These are phyloP conservation scores for Oreonectes daqikongensis DNA, from an alignment of 2,797 vertebrate species.

Conservation along the genomic window DNA sequence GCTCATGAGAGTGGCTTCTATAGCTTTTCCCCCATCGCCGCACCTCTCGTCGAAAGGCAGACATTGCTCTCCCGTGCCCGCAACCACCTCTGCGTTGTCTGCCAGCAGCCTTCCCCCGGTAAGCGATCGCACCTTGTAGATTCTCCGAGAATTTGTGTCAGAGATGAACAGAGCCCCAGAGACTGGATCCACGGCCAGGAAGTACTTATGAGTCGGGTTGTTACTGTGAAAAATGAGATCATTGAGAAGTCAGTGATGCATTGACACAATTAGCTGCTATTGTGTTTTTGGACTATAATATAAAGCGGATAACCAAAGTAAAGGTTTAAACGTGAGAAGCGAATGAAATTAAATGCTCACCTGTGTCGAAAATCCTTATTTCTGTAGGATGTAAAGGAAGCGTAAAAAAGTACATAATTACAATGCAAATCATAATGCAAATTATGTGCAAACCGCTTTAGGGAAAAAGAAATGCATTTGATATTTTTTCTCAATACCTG, in stretches of 20 bases:
- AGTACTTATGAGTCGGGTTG: conserved; percentile 98
- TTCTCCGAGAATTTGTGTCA: conserved; percentile 95
- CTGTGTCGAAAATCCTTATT: conserved; percentile 99
- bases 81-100: conserved; percentile 93
- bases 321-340: background rate
- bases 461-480: background rate
- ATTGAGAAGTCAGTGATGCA: conserved; percentile 16
- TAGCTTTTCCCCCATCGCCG: conserved; percentile 95
- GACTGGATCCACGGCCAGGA: conserved; percentile 96
- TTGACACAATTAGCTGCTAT: background rate
- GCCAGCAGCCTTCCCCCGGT: conserved; percentile 86
- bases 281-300: background rate
- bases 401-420: conserved; percentile 64
- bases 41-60: conserved; percentile 95
- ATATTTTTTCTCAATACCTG: conserved; percentile 77
- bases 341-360: conserved; percentile 74
- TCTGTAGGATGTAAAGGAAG: conserved; percentile 74
- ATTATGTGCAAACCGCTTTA: background rate
- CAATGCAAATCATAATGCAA: background rate
- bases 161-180: conserved; percentile 93
- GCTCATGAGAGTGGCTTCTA: conserved; percentile 97
- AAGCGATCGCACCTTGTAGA: conserved; percentile 90
- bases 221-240: conserved; percentile 76
- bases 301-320: background rate
- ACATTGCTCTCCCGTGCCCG: conserved; percentile 96